Evolutionary conservation across 1,140 invertebrate species (phyloP).

Genomic region (Asobara japonica): DNA sequence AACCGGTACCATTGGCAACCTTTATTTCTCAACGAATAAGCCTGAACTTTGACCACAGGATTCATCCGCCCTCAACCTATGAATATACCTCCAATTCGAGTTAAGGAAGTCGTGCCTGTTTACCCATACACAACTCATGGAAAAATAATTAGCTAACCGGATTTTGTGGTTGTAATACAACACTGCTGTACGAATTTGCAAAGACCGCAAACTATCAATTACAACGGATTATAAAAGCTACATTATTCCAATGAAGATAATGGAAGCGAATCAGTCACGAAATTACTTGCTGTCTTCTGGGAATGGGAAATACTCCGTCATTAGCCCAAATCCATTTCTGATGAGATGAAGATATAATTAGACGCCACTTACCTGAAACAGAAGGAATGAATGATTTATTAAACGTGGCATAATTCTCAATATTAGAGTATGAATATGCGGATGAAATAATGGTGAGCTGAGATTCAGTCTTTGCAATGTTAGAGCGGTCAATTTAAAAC

Average conservation of each 20-base stretch:
- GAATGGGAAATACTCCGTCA: neutral
- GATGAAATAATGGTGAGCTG: neutral
- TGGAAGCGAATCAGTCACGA: constrained; percentile 1
- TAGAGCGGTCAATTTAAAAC: neutral
- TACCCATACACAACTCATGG: neutral
- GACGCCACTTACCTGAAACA: constrained; percentile 30
- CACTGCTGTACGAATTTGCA: neutral
- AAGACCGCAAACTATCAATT: neutral
- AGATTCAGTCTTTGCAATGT: neutral
- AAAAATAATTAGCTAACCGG: neutral
- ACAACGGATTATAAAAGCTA: neutral
- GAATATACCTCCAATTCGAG: too few species aligned
- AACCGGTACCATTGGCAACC: too few species aligned
- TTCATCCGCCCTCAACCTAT: too few species aligned
- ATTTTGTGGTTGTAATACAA: neutral
- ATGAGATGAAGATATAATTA: neutral
- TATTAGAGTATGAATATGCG: neutral
- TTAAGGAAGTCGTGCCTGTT: neutral
- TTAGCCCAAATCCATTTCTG: neutral
- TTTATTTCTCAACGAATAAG: too few species aligned
- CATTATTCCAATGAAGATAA: neutral
- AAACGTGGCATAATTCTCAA: neutral
- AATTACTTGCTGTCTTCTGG: neutral
- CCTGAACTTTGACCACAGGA: too few species aligned
- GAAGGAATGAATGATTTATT: constrained; percentile 7